Conservation (phyloP, 2,888 invertebrate genomes). For the Sclerodermus sp. region DNA sequence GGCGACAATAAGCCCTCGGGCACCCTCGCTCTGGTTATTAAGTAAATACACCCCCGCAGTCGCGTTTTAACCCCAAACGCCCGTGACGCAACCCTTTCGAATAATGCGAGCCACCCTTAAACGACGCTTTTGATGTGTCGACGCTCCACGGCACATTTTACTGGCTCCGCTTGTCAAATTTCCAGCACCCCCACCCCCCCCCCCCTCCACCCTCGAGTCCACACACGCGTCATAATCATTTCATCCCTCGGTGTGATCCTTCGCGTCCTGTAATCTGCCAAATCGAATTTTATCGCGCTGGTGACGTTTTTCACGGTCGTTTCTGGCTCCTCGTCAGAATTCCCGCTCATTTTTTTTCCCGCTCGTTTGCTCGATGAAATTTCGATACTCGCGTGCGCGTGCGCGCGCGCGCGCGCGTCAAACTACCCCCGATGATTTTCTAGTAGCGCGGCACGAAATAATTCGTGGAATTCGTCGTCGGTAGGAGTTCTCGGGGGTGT, state of each 20-base stretch:
- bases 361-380: too few species aligned
- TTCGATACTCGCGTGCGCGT: too few species aligned
- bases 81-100: conserved; percentile 50
- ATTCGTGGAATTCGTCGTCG: too few species aligned
- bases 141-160: conserved; percentile 49
- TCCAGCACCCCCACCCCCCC: not conserved
- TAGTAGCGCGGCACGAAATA: too few species aligned
- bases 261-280: too few species aligned
- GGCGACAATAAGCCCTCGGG: conserved; percentile 43
- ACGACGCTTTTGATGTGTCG: conserved; percentile 52
- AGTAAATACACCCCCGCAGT: conserved; percentile 37
- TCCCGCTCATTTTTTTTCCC: too few species aligned
- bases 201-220: conserved; percentile 1
- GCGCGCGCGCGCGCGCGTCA: too few species aligned
- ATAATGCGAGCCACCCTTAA: conserved; percentile 50
- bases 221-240: conserved; percentile 38
- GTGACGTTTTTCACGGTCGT: too few species aligned
- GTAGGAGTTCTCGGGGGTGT: too few species aligned
- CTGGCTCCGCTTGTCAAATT: conserved; percentile 23
- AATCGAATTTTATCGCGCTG: too few species aligned
- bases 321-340: too few species aligned
- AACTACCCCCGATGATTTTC: too few species aligned
- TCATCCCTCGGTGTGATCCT: conserved; percentile 11
- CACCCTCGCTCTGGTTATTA: conserved; percentile 41
- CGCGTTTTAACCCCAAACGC: conserved; percentile 16